Conservation (phyloP, 2,113 vertebrate genomes). For the Crypturellus undulatus region DNA sequence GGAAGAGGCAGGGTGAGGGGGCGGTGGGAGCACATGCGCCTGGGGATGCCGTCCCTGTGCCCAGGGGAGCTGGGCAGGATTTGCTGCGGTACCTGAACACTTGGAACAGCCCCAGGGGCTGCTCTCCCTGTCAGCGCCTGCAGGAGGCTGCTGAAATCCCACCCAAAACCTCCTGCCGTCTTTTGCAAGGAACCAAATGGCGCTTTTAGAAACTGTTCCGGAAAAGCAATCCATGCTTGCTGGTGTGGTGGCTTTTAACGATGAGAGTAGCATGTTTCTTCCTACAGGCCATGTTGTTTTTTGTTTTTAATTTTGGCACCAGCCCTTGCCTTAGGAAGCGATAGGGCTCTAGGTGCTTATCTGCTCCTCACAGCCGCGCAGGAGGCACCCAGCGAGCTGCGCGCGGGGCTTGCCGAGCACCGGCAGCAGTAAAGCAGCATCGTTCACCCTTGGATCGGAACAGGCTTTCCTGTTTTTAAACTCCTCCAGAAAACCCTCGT, state of each 20-base stretch:
- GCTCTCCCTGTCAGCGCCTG: fast-evolving
- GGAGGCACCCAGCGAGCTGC: conserved; percentile 14
- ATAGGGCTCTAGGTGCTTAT: conserved; percentile 70
- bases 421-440: background rate
- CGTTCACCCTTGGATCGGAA: conserved; percentile 23
- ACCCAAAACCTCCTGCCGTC: background rate
- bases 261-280: background rate
- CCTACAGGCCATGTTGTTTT: background rate
- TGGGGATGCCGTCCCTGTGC: fast-evolving
- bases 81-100: background rate
- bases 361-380: conserved; percentile 48
- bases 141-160: background rate
- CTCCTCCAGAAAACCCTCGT: background rate
- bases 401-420: background rate
- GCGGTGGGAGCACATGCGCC: fast-evolving
- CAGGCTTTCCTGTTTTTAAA: conserved; percentile 8
- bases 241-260: background rate
- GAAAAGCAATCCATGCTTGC: background rate
- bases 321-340: conserved; percentile 46
- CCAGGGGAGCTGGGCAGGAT: fast-evolving
- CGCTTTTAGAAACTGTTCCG: background rate
- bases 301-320: background rate
- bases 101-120: fast-evolving
- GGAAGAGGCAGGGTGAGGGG: background rate
- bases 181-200: background rate